Conservation (phyloP, 2,797 vertebrate species). For the Sorex maritimensis region DNA sequence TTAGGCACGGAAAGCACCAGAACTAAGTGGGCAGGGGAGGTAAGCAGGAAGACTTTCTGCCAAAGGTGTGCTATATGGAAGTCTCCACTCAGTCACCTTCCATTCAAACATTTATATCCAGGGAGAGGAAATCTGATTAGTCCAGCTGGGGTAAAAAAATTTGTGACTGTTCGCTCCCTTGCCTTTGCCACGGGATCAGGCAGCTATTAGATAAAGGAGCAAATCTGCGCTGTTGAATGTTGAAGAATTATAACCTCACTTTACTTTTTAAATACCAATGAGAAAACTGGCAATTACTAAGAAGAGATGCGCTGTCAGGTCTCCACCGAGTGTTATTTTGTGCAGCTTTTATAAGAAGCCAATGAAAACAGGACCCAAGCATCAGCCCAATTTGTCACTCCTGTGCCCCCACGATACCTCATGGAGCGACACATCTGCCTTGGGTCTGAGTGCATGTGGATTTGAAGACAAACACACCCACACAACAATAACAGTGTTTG, state of each 20-base stretch:
- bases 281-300: constrained; percentile 7
- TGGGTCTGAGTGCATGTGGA: not conserved
- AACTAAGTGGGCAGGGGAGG: not conserved
- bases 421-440: not conserved
- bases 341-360: constrained; percentile 50
- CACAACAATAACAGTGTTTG: not conserved
- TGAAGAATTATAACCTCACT: not conserved
- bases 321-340: constrained; percentile 27
- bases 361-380: not conserved
- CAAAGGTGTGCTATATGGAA: not conserved
- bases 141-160: not conserved
- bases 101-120: not conserved
- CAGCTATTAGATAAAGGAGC: not conserved
- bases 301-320: not conserved
- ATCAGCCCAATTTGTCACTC: constrained; percentile 7
- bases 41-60: not conserved
- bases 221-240: not conserved
- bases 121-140: not conserved
- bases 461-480: constrained; percentile 23
- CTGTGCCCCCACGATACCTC: not conserved
- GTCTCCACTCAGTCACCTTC: not conserved
- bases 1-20: not conserved
- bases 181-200: not conserved
- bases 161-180: not conserved
- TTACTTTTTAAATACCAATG: constrained; percentile 53